These are phyloP conservation scores for Drosophila cognata DNA, from an alignment of 2,888 invertebrate species.

Conservation along the genomic window DNA sequence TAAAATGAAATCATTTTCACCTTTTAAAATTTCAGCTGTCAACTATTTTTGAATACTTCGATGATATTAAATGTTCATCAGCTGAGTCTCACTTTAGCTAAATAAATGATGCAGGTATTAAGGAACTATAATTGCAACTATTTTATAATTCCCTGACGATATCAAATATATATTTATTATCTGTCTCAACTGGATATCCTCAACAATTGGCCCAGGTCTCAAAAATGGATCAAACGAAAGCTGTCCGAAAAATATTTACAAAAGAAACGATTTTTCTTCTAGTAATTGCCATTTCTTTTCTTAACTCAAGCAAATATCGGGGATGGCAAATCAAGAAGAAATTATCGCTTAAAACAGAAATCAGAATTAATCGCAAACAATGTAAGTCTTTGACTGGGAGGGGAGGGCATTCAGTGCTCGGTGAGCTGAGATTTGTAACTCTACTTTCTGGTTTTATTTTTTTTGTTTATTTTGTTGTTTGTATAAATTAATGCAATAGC, in stretches of 20 bases:
- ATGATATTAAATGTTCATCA: neutral
- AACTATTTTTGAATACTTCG: no score
- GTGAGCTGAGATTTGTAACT: neutral
- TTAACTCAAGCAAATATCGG: neutral
- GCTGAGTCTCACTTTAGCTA: neutral
- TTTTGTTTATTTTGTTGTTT: slow-evolving; percentile 10
- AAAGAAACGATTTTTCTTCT: neutral
- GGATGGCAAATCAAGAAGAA: neutral
- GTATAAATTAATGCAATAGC: slow-evolving; percentile 56
- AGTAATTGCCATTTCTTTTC: neutral
- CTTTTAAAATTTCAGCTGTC: neutral
- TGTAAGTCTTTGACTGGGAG: neutral
- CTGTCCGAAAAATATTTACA: neutral
- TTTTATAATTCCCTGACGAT: neutral
- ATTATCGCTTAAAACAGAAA: neutral
- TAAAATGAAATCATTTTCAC: neutral
- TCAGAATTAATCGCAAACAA: neutral
- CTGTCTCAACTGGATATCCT: neutral
- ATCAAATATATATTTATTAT: neutral
- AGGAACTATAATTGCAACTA: neutral
- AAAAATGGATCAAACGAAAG: neutral
- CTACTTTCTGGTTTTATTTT: neutral
- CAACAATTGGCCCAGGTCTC: neutral
- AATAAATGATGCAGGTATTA: neutral
- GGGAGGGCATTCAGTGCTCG: neutral